phyloP scores from a whole-genome alignment of 1,140 invertebrate species.

The Scaptomyza montana region DNA sequence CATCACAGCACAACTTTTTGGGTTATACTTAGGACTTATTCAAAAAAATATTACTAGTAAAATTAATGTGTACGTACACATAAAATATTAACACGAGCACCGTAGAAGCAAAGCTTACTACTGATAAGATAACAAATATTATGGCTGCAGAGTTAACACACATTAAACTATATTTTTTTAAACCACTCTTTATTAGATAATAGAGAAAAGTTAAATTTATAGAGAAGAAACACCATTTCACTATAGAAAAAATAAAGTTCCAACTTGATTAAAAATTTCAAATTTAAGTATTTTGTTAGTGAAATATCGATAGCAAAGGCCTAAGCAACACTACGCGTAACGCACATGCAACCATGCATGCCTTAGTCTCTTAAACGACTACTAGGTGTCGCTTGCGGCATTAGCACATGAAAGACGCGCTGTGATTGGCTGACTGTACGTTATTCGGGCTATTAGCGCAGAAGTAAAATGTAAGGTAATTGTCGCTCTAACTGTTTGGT shows the following conservation, averaged over 20 bases:
- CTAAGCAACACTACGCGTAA: constrained; percentile 33
- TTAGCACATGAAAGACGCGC: constrained; percentile 58
- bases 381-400: constrained; percentile 63
- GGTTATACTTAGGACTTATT: constrained; percentile 3
- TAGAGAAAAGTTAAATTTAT: not conserved
- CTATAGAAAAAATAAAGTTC: constrained; percentile 1
- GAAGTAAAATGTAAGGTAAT: constrained; percentile 77
- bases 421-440: constrained; percentile 80
- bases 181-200: not conserved
- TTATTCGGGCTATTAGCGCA: constrained; percentile 56
- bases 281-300: constrained; percentile 1
- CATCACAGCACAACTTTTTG: constrained; percentile 9
- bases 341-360: constrained; percentile 40
- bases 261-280: constrained; percentile 31
- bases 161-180: not conserved
- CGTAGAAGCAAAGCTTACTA: constrained; percentile 10
- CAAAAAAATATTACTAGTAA: constrained; percentile 64
- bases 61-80: constrained; percentile 41
- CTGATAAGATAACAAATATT: constrained; percentile 64
- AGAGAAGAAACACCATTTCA: not conserved
- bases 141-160: constrained; percentile 32
- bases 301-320: constrained; percentile 11
- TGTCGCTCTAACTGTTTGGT: constrained; percentile 62
- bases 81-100: not conserved
- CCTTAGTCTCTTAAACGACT: constrained; percentile 44